Conservation (phyloP, 2,888 invertebrate genomes). For the Limnephilus marmoratus region DNA sequence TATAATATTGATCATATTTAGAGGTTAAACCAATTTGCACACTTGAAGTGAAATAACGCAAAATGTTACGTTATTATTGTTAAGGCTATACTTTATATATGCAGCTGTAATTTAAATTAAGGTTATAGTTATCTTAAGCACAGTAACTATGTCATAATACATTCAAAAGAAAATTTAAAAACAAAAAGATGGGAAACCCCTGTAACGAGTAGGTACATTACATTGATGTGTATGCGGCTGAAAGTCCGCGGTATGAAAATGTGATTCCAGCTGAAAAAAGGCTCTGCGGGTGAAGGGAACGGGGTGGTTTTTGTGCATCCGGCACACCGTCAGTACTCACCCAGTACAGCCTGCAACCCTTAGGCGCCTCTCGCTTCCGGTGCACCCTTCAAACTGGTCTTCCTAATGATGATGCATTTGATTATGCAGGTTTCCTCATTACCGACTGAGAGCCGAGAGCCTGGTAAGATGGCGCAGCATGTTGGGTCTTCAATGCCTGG, state of each 20-base stretch:
- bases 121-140: no score
- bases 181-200: background rate
- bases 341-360: slow-evolving; percentile 20
- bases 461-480: slow-evolving; percentile 16
- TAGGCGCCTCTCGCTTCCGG: slow-evolving; percentile 37
- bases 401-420: slow-evolving; percentile 62
- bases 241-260: slow-evolving; percentile 14
- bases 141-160: no score
- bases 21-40: no score
- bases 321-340: background rate
- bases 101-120: no score
- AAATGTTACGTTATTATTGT: no score
- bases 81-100: no score
- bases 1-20: no score
- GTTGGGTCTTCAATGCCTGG: background rate
- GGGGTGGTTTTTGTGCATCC: slow-evolving; percentile 42
- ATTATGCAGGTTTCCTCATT: slow-evolving; percentile 63
- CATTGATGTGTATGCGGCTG: background rate
- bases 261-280: slow-evolving; percentile 32
- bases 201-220: background rate
- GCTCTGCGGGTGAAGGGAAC: background rate
- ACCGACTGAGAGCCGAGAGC: slow-evolving; percentile 39
- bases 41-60: no score
- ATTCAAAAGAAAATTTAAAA: background rate
- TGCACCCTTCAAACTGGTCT: slow-evolving; percentile 24